Evolutionary conservation across 2,113 vertebrate species (phyloP), one percentile per base, ranked within the genome.

Genomic region (Phalacrocorax pelagicus): DNA sequence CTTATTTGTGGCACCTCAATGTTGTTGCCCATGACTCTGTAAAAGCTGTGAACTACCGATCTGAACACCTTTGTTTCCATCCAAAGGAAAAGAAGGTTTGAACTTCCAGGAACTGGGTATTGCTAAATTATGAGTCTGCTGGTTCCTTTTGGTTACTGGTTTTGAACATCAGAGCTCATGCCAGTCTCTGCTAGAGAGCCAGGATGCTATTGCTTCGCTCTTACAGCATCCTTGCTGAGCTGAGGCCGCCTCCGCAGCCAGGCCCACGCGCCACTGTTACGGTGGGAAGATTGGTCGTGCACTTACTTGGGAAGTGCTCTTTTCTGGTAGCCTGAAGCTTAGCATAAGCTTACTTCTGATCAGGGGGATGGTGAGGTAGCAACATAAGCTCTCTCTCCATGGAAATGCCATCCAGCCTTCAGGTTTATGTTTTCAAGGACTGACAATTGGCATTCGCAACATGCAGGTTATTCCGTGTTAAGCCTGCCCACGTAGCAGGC

Each of bases 251-350:
- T 16, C 3, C 15, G 9, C 62, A 24, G 52, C 27, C 34, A 17
- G 34, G 20, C 6, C 30, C 7, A 6, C 10, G 1, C 0, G 0
- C 22, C 0, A 3, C 29, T 20, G 6, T 5, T 38, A 9, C 2
- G 0, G 14, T 4, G 22, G 66, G 22, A 8, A 7, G 24, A 30
- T 15, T 24, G 6, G 54, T 2, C 12, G n/a, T 8, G 30, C 51
- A 2, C 15, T 0, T 57, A 3, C 15, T 47, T 2, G 24, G 36
- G 42, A 65, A 24, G 27, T 4, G n/a, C 73, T 42, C 44, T 7
- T 27, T 29, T 29, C 47, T 32, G 47, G 15, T 12, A 20, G 23
- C 74, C 81, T 38, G 11, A 26, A 57, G 32, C 51, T 57, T 11
- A 34, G 22, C 9, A 2, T 30, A 14, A 52, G 58, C 63, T 30